A percentile compares a stretch with the other conserved stretches of the same genome.
phyloP scores from a whole-genome alignment of 2,113 vertebrate genomes.

The Odobenus rosmarus region DNA sequence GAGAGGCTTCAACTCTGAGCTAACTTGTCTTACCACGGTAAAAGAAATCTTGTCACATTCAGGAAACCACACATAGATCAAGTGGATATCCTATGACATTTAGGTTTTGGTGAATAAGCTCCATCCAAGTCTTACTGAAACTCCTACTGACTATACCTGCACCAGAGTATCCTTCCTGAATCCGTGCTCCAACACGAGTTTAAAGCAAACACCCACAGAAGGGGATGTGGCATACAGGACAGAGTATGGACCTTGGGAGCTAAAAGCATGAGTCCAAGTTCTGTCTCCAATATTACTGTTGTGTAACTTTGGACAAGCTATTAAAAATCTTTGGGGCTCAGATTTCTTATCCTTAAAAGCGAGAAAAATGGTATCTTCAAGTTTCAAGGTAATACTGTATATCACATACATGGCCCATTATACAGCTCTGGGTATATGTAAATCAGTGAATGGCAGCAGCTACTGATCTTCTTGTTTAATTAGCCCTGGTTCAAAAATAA shows the following conservation, averaged over 20 bases:
- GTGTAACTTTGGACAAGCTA: neutral
- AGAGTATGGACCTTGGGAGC: neutral
- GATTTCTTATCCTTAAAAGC: constrained; percentile 37
- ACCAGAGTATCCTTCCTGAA: neutral
- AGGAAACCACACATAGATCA: neutral
- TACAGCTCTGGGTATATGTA: neutral
- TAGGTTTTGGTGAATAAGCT: neutral
- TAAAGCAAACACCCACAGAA: neutral
- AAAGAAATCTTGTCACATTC: neutral
- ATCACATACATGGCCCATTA: neutral
- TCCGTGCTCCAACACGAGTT: neutral
- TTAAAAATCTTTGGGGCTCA: neutral
- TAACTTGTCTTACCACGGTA: neutral
- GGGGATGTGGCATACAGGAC: neutral
- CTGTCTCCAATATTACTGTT: neutral
- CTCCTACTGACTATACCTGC: neutral
- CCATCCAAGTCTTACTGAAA: neutral
- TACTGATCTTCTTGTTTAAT: constrained; percentile 1
- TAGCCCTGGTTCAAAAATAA: neutral
- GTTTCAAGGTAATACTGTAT: neutral
- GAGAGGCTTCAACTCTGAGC: neutral
- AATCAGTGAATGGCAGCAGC: neutral
- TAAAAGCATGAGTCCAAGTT: neutral
- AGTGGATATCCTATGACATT: neutral
- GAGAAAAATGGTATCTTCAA: neutral